Percentiles rank a stretch among this genome's conserved stretches.
Evolutionary conservation across 2,797 vertebrate species (phyloP).

Genomic region (Prionace glauca): DNA sequence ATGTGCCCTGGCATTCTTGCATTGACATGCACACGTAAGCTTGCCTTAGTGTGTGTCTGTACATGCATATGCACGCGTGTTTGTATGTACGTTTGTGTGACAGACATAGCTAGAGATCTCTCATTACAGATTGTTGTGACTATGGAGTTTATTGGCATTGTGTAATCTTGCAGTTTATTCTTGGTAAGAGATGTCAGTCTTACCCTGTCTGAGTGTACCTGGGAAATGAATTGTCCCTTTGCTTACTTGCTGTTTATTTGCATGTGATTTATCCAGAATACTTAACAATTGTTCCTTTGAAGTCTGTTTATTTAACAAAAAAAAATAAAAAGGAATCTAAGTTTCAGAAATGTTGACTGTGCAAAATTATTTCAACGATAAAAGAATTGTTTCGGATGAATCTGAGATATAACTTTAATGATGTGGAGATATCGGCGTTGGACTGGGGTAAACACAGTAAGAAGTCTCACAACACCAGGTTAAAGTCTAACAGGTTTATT

Average conservation of each 20-base stretch:
- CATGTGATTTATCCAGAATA: slow-evolving; percentile 32
- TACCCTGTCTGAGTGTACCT: neutral
- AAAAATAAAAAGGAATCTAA: neutral
- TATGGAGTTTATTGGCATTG: neutral
- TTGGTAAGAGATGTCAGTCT: neutral
- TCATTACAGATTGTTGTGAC: neutral
- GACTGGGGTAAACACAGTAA: no score
- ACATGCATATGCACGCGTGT: neutral
- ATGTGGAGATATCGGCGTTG: no score
- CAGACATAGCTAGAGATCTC: neutral
- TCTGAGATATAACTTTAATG: neutral
- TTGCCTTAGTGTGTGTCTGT: neutral
- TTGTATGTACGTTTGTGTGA: neutral
- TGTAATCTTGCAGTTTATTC: slow-evolving; percentile 14
- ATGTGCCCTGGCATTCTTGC: neutral
- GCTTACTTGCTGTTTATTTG: slow-evolving; percentile 25
- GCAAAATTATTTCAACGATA: neutral
- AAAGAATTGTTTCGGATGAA: neutral
- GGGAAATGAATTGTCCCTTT: slow-evolving; percentile 13
- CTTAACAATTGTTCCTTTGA: slow-evolving; percentile 31
- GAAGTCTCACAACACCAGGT: no score
- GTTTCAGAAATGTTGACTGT: neutral
- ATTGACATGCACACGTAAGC: neutral
- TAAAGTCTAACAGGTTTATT: no score
- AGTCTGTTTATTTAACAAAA: slow-evolving; percentile 34